Percentiles rank a stretch among this genome's conserved stretches.
Evolutionary conservation across 2,113 vertebrate species (phyloP).

Genomic region (Dolichotis patagonum): DNA sequence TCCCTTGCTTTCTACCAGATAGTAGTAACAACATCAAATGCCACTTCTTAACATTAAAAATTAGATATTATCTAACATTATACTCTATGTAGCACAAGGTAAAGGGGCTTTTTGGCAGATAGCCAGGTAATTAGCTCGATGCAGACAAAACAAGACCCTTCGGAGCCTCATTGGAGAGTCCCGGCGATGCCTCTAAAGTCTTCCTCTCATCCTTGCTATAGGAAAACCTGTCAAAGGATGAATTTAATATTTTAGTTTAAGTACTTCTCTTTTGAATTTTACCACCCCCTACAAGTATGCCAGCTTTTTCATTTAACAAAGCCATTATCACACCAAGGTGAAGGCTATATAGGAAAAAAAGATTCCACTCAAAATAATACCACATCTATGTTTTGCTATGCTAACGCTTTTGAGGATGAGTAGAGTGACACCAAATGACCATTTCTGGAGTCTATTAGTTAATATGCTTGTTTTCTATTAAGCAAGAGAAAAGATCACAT

Average conservation of each 20-base stretch:
- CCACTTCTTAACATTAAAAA: conserved; percentile 77
- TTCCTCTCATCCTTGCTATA: conserved; percentile 47
- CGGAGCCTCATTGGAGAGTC: conserved; percentile 41
- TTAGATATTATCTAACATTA: conserved; percentile 75
- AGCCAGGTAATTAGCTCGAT: conserved; percentile 76
- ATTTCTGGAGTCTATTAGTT: conserved; percentile 34
- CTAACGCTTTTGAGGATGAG: conserved; percentile 36
- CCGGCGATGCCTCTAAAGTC: conserved; percentile 26
- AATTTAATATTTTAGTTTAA: conserved; percentile 64
- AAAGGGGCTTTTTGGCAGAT: conserved; percentile 74
- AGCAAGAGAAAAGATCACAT: background rate
- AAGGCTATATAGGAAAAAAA: conserved; percentile 13
- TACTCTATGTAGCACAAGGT: conserved; percentile 67
- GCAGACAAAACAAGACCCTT: conserved; percentile 70
- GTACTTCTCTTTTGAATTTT: conserved; percentile 61
- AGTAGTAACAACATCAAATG: conserved; percentile 71
- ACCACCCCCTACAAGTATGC: conserved; percentile 43
- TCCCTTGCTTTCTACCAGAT: conserved; percentile 66
- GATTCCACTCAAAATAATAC: conserved; percentile 50
- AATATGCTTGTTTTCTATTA: background rate
- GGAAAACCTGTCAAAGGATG: conserved; percentile 62
- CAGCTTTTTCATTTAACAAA: conserved; percentile 75
- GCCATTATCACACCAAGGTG: conserved; percentile 74
- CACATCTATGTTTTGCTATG: conserved; percentile 18
- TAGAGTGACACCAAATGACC: conserved; percentile 50